Evolutionary conservation across 2,113 vertebrate species (phyloP).

Genomic region (Phrynocephalus versicolor): DNA sequence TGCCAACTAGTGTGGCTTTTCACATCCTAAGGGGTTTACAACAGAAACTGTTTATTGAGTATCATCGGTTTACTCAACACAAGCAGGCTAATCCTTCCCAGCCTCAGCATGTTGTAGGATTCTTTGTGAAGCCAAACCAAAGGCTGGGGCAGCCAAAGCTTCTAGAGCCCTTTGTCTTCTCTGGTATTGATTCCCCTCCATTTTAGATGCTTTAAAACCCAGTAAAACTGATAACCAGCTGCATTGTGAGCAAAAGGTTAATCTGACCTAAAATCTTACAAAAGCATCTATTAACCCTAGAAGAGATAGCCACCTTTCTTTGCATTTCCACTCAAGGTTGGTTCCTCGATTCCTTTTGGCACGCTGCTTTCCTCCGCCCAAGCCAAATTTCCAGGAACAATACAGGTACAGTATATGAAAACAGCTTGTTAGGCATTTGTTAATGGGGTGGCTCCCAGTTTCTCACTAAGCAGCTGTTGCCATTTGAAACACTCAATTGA

Average conservation of each 20-base stretch:
- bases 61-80: slow-evolving; percentile 86
- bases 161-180: slow-evolving; percentile 78
- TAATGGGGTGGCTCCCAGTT: slow-evolving; percentile 44
- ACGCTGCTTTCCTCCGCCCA: slow-evolving; percentile 31
- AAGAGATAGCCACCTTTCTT: slow-evolving; percentile 60
- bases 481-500: slow-evolving; percentile 19
- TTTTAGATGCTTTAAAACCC: slow-evolving; percentile 78
- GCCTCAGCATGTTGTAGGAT: slow-evolving; percentile 81
- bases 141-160: slow-evolving; percentile 74
- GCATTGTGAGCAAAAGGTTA: slow-evolving; percentile 80
- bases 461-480: slow-evolving; percentile 37
- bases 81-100: slow-evolving; percentile 84
- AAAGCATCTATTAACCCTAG: slow-evolving; percentile 80
- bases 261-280: slow-evolving; percentile 81
- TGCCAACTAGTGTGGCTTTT: slow-evolving; percentile 95
- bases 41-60: slow-evolving; percentile 88
- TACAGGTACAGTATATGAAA: slow-evolving; percentile 64
- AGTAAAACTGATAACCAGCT: slow-evolving; percentile 73
- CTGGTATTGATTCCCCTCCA: slow-evolving; percentile 78
- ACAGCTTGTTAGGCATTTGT: slow-evolving; percentile 55
- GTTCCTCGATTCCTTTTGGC: neutral
- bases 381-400: slow-evolving; percentile 65
- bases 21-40: slow-evolving; percentile 88
- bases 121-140: slow-evolving; percentile 74
- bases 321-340: slow-evolving; percentile 61